These are phyloP conservation scores for Epirrhoe alternata DNA, from an alignment of 2,888 invertebrate species.

Conservation along the genomic window DNA sequence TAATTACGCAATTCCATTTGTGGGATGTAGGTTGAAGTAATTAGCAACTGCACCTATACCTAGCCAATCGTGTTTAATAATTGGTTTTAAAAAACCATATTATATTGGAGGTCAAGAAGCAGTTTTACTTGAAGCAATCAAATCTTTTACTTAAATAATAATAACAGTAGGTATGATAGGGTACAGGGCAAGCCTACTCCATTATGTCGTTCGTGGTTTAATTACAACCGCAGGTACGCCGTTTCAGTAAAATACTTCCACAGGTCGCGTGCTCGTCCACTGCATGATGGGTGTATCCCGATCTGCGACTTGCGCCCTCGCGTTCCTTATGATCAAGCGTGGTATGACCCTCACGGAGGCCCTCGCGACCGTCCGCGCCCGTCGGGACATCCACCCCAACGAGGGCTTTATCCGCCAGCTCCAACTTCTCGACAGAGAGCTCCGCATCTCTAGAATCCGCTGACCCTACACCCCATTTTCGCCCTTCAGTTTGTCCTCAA, in stretches of 20 bases:
- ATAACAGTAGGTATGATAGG: no score
- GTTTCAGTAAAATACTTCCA: constrained; percentile 35
- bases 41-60: not conserved
- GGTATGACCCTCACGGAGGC: constrained; percentile 91
- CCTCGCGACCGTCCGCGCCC: constrained; percentile 88
- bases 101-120: no score
- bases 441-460: constrained; percentile 81
- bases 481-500: constrained; percentile 56
- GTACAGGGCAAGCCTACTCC: no score
- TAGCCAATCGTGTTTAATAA: not conserved
- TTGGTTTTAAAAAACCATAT: no score
- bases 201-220: not conserved
- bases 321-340: constrained; percentile 92
- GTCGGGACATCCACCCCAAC: constrained; percentile 91
- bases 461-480: constrained; percentile 72
- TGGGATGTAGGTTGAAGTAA: constrained; percentile 12
- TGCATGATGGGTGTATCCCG: constrained; percentile 93
- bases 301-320: constrained; percentile 92
- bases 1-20: not conserved
- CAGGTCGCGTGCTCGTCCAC: constrained; percentile 92
- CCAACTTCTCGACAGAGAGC: constrained; percentile 87
- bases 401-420: constrained; percentile 92
- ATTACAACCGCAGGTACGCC: not conserved
- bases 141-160: no score
- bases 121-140: no score